A percentile compares a stretch with the other conserved stretches of the same genome.
These are phyloP conservation scores for Andrena bucephala DNA, from an alignment of 2,888 invertebrate genomes.

Conservation along the genomic window DNA sequence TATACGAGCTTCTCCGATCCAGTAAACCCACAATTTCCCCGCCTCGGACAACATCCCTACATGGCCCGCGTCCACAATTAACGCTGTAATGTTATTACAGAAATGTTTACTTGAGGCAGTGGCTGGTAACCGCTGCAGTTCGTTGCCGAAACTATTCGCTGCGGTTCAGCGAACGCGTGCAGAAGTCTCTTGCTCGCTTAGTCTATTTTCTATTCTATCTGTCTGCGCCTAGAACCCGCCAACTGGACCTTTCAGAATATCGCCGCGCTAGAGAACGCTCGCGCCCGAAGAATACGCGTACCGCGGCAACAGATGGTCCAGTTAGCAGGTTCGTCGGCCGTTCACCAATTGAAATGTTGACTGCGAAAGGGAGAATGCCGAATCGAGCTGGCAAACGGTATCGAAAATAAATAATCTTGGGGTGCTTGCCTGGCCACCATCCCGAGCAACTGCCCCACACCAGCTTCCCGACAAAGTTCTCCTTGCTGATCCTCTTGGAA, in stretches of 20 bases:
- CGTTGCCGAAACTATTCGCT: background rate
- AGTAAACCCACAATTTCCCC: slow-evolving; percentile 78
- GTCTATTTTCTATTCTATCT: background rate
- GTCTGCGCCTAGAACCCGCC: too few species aligned
- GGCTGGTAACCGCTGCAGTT: background rate
- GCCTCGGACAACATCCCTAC: slow-evolving; percentile 73
- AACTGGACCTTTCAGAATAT: too few species aligned
- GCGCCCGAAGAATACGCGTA: background rate
- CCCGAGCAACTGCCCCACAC: slow-evolving; percentile 80
- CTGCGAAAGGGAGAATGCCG: background rate
- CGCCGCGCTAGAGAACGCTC: too few species aligned
- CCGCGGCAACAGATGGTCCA: background rate
- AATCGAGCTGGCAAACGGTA: background rate
- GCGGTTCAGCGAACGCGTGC: background rate
- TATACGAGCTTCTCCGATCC: slow-evolving; percentile 79
- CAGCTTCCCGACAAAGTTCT: slow-evolving; percentile 73
- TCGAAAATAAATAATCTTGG: background rate
- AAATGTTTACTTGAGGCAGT: slow-evolving; percentile 40
- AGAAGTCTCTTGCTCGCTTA: background rate
- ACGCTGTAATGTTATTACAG: slow-evolving; percentile 64
- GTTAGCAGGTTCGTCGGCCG: background rate
- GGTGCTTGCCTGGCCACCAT: slow-evolving; percentile 81
- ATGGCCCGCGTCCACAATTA: slow-evolving; percentile 77
- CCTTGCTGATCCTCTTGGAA: slow-evolving; percentile 45
- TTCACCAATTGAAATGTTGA: background rate